Percentiles rank a stretch among this genome's conserved stretches.
These are phyloP conservation scores for Echinarachnius parma DNA, from an alignment of 53 echinoderm and acorn worm species.

Conservation along the genomic window DNA sequence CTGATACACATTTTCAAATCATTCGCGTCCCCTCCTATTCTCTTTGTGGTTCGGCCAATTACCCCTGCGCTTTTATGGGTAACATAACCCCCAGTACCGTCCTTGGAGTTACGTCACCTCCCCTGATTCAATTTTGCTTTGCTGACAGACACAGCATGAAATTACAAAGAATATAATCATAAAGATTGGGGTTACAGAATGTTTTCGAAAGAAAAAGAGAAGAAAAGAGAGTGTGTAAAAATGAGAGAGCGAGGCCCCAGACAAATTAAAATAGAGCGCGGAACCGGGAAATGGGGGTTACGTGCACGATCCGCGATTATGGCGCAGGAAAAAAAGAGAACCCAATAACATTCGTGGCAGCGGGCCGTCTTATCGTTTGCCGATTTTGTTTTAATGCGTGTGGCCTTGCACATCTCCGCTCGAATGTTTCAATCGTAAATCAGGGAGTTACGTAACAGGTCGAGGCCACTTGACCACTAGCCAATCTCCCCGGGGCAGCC, in stretches of 20 bases:
- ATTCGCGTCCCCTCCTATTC: too few species aligned
- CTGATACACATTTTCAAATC: too few species aligned
- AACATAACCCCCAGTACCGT: conserved; percentile 12
- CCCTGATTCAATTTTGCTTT: not conserved
- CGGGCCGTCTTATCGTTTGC: conserved; percentile 6
- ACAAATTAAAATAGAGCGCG: too few species aligned
- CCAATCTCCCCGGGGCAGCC: too few species aligned
- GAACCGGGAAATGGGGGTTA: not conserved
- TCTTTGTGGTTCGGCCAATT: too few species aligned
- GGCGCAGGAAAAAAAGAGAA: not conserved
- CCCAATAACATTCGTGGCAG: conserved; percentile 30
- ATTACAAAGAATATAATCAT: not conserved
- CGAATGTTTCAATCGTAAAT: conserved; percentile 21
- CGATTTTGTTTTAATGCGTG: too few species aligned
- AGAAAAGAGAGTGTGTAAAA: too few species aligned
- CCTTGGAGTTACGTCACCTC: conserved; percentile 18
- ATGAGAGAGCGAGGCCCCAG: too few species aligned
- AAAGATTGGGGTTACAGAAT: too few species aligned
- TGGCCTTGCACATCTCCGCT: conserved; percentile 34
- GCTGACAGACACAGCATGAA: too few species aligned
- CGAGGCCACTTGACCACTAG: conserved; percentile 4
- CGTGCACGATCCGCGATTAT: not conserved
- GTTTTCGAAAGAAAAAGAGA: too few species aligned
- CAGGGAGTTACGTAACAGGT: conserved; percentile 38
- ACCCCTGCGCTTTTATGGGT: too few species aligned